Conservation (phyloP, 23 tunicate species). For the Styela clava region DNA sequence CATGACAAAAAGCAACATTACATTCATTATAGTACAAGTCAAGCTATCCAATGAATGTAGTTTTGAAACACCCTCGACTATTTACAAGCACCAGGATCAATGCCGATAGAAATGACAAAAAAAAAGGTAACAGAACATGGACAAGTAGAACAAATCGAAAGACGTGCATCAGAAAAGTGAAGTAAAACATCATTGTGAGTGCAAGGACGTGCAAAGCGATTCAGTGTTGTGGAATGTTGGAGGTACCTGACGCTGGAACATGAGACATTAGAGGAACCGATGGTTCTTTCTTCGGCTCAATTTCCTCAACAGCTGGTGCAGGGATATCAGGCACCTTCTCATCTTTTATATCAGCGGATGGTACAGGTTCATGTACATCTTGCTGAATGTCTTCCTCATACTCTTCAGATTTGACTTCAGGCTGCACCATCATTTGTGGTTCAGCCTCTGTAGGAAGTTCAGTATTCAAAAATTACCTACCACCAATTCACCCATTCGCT, state of each 20-base stretch:
- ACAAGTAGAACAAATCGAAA: no score
- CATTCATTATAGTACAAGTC: no score
- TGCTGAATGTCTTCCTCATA: background rate
- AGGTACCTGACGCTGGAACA: constrained; percentile 12
- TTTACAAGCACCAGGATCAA: no score
- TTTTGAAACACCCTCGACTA: no score
- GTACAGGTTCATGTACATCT: background rate
- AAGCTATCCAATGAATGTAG: no score
- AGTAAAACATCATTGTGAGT: background rate
- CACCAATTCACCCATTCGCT: no score
- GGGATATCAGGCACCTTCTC: background rate
- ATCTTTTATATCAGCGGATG: background rate
- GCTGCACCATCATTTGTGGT: constrained; percentile 1
- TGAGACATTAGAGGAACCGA: background rate
- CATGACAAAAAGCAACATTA: no score
- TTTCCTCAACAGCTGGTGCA: constrained; percentile 8
- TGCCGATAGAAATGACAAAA: no score
- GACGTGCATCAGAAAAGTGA: background rate
- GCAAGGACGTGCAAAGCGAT: no score
- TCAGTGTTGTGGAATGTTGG: no score
- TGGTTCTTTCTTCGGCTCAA: background rate
- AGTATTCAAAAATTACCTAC: background rate
- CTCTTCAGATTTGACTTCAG: background rate
- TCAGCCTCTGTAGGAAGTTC: constrained; percentile 6
- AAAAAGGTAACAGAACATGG: no score